phyloP scores from a whole-genome alignment of 2,113 vertebrate species.

The Chlorocebus sabaeus region DNA sequence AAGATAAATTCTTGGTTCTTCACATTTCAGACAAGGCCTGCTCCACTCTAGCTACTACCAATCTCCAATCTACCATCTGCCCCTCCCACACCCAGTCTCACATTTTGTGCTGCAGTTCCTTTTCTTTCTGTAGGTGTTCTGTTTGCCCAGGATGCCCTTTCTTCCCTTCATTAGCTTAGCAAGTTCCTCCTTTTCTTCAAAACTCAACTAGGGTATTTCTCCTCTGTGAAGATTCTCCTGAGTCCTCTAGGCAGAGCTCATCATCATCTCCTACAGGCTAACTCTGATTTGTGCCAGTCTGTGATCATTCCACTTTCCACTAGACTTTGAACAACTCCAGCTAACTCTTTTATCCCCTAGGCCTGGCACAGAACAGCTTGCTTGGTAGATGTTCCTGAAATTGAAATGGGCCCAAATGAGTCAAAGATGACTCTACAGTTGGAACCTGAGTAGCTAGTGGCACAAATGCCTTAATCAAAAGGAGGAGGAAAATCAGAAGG shows the following conservation, averaged over 20 bases:
- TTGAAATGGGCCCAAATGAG: neutral
- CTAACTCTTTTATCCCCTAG: neutral
- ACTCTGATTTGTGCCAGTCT: neutral
- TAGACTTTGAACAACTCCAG: neutral
- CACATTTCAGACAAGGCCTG: neutral
- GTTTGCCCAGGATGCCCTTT: neutral
- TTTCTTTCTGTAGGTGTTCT: neutral
- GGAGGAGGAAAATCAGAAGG: neutral
- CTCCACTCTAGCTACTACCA: neutral
- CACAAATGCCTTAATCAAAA: neutral
- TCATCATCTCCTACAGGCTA: neutral
- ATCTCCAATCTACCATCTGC: neutral
- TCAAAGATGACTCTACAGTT: neutral
- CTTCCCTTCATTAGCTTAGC: neutral
- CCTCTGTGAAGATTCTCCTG: neutral
- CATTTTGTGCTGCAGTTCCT: neutral
- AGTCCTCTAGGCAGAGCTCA: neutral
- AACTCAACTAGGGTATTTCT: neutral
- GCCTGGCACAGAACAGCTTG: neutral
- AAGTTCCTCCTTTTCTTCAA: neutral
- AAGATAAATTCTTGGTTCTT: neutral
- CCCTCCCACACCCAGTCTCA: neutral
- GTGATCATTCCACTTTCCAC: neutral
- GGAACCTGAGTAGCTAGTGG: neutral
- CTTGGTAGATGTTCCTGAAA: neutral